Conservation (phyloP, 2,113 vertebrate genomes). For the Petroica traversi region DNA sequence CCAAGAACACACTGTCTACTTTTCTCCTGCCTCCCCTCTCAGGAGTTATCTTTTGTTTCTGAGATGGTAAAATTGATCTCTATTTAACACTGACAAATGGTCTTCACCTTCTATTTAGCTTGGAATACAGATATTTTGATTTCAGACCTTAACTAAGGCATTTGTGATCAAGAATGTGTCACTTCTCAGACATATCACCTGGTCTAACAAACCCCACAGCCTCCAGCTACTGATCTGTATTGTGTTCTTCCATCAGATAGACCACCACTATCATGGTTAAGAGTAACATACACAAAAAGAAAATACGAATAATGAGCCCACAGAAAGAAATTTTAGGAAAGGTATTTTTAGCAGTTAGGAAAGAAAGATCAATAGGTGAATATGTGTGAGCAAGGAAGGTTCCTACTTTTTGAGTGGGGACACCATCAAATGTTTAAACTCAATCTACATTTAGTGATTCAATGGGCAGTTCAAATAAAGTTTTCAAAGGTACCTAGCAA, state of each 20-base stretch:
- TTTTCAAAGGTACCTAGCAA: not conserved
- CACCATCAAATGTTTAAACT: accelerated
- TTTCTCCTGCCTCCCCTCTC: not conserved
- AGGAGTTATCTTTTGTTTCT: not conserved
- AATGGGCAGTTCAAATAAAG: not conserved
- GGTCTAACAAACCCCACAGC: not conserved
- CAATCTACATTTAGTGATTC: not conserved
- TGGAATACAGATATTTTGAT: not conserved
- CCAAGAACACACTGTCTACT: not conserved
- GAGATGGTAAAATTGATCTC: not conserved
- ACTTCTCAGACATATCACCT: not conserved
- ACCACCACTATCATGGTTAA: not conserved
- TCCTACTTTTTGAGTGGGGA: not conserved
- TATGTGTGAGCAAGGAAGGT: not conserved
- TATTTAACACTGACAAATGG: accelerated
- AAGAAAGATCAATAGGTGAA: not conserved
- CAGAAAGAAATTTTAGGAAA: not conserved
- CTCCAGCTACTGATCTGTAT: not conserved
- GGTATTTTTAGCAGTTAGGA: not conserved
- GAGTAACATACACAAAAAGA: not conserved
- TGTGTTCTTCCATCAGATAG: not conserved
- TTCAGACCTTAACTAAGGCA: not conserved
- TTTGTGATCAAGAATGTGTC: not conserved
- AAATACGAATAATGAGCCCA: not conserved
- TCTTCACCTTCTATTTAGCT: not conserved